These are phyloP conservation scores for Campoplex capitator DNA, from an alignment of 2,888 invertebrate genomes.

Conservation along the genomic window DNA sequence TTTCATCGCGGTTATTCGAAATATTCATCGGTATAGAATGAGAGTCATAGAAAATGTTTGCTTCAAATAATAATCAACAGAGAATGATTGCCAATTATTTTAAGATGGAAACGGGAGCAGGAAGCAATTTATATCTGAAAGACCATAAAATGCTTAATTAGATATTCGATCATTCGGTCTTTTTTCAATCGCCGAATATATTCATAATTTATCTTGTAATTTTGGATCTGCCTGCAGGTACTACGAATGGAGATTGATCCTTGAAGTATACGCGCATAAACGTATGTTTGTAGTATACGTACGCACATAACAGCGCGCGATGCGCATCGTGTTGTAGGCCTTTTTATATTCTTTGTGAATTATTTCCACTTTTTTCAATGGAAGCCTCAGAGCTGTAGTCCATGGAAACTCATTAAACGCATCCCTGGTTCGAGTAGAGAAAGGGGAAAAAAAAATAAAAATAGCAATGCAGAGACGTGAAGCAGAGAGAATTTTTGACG, in stretches of 20 bases:
- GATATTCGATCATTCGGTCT: background rate
- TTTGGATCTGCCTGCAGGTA: background rate
- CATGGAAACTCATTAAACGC: constrained; percentile 65
- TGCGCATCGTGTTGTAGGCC: background rate
- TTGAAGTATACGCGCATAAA: background rate
- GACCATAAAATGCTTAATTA: background rate
- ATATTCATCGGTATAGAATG: background rate
- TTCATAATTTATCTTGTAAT: background rate
- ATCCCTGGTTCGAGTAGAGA: constrained; percentile 33
- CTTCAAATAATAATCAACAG: background rate
- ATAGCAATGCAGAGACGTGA: constrained; percentile 42
- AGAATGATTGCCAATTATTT: background rate
- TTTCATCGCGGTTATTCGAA: background rate
- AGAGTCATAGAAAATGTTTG: background rate
- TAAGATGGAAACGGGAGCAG: background rate
- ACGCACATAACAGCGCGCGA: background rate
- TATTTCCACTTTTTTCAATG: constrained; percentile 41
- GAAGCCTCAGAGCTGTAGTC: constrained; percentile 29
- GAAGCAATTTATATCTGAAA: background rate
- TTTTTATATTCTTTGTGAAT: constrained; percentile 32
- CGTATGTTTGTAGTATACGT: background rate
- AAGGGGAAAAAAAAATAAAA: constrained; percentile 1
- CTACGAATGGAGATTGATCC: background rate
- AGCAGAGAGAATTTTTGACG: constrained; percentile 51
- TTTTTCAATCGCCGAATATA: background rate